Conservation (phyloP, 2,888 invertebrate genomes). For the Rosalia funebris region DNA sequence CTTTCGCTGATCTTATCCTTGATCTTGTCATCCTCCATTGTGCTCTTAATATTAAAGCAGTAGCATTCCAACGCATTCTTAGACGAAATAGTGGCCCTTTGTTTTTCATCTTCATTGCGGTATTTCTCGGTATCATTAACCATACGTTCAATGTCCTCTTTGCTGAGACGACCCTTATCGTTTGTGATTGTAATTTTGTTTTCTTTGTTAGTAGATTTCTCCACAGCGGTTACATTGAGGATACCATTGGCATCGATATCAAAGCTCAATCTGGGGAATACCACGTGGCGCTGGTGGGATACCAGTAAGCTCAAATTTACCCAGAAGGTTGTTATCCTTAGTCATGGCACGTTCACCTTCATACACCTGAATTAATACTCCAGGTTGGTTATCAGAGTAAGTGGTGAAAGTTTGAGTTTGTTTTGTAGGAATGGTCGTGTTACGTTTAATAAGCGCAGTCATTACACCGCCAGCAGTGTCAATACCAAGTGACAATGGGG, state of each 20-base stretch:
- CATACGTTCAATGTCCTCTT: conserved; percentile 94
- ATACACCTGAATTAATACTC: conserved; percentile 91
- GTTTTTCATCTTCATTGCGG: conserved; percentile 85
- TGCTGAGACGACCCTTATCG: conserved; percentile 91
- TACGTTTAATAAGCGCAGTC: conserved; percentile 96
- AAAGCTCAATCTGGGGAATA: conserved; percentile 88
- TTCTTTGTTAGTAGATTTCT: conserved; percentile 92
- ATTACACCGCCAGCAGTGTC: conserved; percentile 93
- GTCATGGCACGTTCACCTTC: conserved; percentile 97
- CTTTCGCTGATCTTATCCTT: conserved; percentile 89
- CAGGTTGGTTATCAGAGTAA: conserved; percentile 97
- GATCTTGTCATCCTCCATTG: conserved; percentile 93
- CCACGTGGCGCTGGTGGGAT: conserved; percentile 94
- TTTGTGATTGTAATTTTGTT: conserved; percentile 93
- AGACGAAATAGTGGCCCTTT: conserved; percentile 82
- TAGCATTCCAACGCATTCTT: conserved; percentile 90
- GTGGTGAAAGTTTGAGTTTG: conserved; percentile 97
- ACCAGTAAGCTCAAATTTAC: conserved; percentile 96
- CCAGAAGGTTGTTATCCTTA: conserved; percentile 93
- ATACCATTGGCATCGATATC: conserved; percentile 96
- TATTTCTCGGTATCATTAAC: conserved; percentile 94
- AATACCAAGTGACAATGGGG: conserved; percentile 90
- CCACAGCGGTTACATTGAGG: conserved; percentile 91
- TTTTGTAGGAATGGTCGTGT: conserved; percentile 97
- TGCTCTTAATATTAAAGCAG: conserved; percentile 95